Conservation (phyloP, 2,888 invertebrate genomes). For the Gryllus longicercus region DNA sequence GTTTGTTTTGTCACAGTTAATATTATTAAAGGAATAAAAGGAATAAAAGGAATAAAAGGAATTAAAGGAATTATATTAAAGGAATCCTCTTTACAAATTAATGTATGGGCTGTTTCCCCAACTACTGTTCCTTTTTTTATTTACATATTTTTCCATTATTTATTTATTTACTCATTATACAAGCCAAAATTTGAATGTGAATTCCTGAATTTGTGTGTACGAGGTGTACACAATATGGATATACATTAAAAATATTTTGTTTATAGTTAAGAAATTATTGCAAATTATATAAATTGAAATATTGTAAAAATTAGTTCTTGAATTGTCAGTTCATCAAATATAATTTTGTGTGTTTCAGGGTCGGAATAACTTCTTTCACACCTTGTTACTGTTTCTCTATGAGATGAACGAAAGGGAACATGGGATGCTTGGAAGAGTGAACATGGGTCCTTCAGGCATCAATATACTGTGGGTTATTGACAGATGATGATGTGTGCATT, state of each 20-base stretch:
- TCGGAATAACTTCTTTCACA: constrained; percentile 84
- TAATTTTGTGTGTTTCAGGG: constrained; percentile 54
- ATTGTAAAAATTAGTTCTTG: not conserved
- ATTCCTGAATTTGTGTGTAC: too few species aligned
- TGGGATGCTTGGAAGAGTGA: constrained; percentile 72
- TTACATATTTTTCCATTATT: too few species aligned
- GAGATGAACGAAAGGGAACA: constrained; percentile 69
- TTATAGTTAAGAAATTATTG: not conserved
- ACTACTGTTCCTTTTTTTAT: too few species aligned
- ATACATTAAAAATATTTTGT: not conserved
- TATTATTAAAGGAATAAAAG: too few species aligned
- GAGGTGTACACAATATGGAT: too few species aligned
- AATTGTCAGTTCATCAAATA: constrained; percentile 34
- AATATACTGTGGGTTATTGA: constrained; percentile 81
- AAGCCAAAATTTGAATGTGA: too few species aligned
- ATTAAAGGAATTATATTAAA: too few species aligned
- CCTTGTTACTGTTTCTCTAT: constrained; percentile 76
- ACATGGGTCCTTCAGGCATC: constrained; percentile 74
- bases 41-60: too few species aligned
- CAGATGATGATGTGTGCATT: constrained; percentile 41
- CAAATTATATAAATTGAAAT: not conserved
- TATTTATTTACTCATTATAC: too few species aligned
- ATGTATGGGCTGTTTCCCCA: too few species aligned
- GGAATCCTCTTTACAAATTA: too few species aligned
- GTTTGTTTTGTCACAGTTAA: too few species aligned